Evolutionary conservation across 2,888 invertebrate species (phyloP).

Genomic region (Dryobota labecula): DNA sequence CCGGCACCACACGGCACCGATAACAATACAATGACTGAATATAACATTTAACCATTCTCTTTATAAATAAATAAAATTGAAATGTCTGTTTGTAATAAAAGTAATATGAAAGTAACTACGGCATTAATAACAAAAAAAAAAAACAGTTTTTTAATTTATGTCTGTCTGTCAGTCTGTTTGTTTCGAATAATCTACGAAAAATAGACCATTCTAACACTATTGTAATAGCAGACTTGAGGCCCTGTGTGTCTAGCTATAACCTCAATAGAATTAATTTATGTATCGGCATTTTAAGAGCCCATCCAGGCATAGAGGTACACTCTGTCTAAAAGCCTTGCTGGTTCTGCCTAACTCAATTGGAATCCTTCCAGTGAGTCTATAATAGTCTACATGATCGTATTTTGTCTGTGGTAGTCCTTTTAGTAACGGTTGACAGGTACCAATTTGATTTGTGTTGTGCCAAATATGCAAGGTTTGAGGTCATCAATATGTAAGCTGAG

Average conservation of each 20-base stretch:
- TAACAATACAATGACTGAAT: too few relatives aligned
- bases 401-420: slow-evolving; percentile 1
- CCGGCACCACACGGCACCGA: too few relatives aligned
- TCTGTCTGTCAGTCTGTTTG: too few relatives aligned
- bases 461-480: neutral
- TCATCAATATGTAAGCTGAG: neutral
- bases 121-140: too few relatives aligned
- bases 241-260: neutral
- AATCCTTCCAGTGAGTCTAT: slow-evolving; percentile 5
- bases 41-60: too few relatives aligned
- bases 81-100: too few relatives aligned
- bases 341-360: slow-evolving; percentile 17
- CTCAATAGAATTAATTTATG: neutral
- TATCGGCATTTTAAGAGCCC: neutral
- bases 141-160: too few relatives aligned
- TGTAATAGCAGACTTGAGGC: too few relatives aligned
- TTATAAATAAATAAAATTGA: too few relatives aligned
- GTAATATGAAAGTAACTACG: too few relatives aligned
- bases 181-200: too few relatives aligned
- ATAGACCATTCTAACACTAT: too few relatives aligned
- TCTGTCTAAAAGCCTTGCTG: slow-evolving; percentile 19
- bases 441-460: neutral
- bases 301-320: neutral
- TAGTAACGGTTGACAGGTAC: neutral
- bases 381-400: neutral